A percentile compares a stretch with the other conserved stretches of the same genome.
Conservation (phyloP, 2,797 vertebrate species). For the Cyprinodon diabolis region DNA sequence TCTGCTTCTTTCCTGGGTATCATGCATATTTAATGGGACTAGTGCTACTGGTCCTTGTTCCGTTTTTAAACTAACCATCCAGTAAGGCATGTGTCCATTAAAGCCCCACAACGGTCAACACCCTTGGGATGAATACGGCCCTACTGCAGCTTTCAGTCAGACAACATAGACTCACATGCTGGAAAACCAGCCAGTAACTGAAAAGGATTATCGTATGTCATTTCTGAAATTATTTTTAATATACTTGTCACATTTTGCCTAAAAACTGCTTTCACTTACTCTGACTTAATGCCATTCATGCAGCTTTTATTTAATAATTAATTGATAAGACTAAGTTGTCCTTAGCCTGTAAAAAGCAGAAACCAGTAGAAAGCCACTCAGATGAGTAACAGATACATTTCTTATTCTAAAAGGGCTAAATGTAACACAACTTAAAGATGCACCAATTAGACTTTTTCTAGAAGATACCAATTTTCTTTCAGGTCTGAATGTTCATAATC, state of each 20-base stretch:
- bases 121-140: slow-evolving; percentile 32
- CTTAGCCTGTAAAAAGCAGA: slow-evolving; percentile 63
- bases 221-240: slow-evolving; percentile 35
- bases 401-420: slow-evolving; percentile 40
- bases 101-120: slow-evolving; percentile 44
- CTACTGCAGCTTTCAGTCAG: slow-evolving; percentile 25
- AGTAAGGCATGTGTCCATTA: slow-evolving; percentile 54
- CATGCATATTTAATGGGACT: slow-evolving; percentile 73
- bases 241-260: slow-evolving; percentile 40
- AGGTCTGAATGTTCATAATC: not conserved
- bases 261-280: slow-evolving; percentile 36
- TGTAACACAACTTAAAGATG: slow-evolving; percentile 10
- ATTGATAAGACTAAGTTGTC: slow-evolving; percentile 64
- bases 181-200: slow-evolving; percentile 24
- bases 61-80: slow-evolving; percentile 43
- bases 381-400: slow-evolving; percentile 49
- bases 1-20: slow-evolving; percentile 52
- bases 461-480: not conserved
- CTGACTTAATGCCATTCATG: slow-evolving; percentile 54
- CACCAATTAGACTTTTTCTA: not conserved
- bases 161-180: slow-evolving; percentile 40
- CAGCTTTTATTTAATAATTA: slow-evolving; percentile 62
- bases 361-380: slow-evolving; percentile 70
- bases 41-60: slow-evolving; percentile 68
- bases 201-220: slow-evolving; percentile 41